These are phyloP conservation scores for Calameuta filiformis DNA, from an alignment of 2,888 invertebrate genomes.

Conservation along the genomic window DNA sequence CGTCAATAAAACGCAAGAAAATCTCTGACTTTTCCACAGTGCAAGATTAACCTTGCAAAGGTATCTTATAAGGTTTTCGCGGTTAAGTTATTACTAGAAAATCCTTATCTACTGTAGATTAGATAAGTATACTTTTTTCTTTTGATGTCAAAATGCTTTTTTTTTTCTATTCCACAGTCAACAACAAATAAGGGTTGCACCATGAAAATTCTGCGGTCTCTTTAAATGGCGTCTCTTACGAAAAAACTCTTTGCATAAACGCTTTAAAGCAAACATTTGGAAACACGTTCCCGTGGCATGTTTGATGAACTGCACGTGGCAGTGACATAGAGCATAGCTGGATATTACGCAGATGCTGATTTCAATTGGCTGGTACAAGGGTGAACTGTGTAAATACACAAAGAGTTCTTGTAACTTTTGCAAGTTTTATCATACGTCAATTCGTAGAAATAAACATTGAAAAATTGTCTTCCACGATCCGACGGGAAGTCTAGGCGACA, in stretches of 20 bases:
- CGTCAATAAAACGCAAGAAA: neutral
- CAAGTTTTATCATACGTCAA: neutral
- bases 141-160: neutral
- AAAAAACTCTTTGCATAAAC: conserved; percentile 30
- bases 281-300: conserved; percentile 55
- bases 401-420: neutral
- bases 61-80: neutral
- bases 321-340: conserved; percentile 49
- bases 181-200: neutral
- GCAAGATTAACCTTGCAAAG: neutral
- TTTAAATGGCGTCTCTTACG: neutral
- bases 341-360: conserved; percentile 10
- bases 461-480: neutral
- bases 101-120: neutral
- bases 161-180: neutral
- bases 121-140: neutral
- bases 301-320: conserved; percentile 58
- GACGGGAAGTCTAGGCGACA: neutral
- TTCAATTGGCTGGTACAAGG: conserved; percentile 23
- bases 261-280: conserved; percentile 56
- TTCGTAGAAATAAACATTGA: neutral
- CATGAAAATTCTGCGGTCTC: neutral
- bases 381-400: neutral
- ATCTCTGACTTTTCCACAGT: neutral
- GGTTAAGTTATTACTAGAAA: neutral